Evolutionary conservation across 2,113 vertebrate species (phyloP).

Genomic region (Apodemus sylvaticus): DNA sequence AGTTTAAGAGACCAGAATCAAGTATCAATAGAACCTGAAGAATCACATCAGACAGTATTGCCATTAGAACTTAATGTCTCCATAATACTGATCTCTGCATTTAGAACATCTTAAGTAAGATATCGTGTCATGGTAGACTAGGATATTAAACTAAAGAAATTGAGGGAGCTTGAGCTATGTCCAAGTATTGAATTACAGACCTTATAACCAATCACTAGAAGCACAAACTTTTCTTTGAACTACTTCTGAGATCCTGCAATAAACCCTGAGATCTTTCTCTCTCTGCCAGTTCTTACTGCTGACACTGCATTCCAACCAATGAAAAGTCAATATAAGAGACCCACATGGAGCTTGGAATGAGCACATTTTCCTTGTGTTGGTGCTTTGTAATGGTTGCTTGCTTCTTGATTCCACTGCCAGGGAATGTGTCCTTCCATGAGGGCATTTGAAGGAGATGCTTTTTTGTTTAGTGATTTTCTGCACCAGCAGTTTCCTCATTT

Average conservation of each 20-base stretch:
- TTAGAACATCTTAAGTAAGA: neutral
- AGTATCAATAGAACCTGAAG: neutral
- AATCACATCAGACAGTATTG: conserved; percentile 25
- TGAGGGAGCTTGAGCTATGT: neutral
- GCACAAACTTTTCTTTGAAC: conserved; percentile 5
- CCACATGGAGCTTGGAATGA: neutral
- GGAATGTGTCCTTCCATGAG: conserved; percentile 67
- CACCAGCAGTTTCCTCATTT: conserved; percentile 82
- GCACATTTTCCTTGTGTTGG: neutral
- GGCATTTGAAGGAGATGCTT: conserved; percentile 76
- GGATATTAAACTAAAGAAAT: neutral
- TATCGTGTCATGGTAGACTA: neutral
- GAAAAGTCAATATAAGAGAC: neutral
- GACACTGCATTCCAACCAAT: neutral
- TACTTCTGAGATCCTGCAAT: neutral
- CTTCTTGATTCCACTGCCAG: conserved; percentile 60
- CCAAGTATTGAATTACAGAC: neutral
- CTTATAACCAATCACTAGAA: neutral
- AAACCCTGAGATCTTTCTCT: neutral
- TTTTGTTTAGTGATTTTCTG: conserved; percentile 82
- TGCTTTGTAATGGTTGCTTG: conserved; percentile 57
- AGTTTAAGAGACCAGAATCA: conserved; percentile 2
- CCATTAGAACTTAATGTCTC: neutral
- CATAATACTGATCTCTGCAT: neutral
- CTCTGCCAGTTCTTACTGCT: neutral